Conservation (phyloP, 1,140 invertebrate species). For the Condylostylus longicornis region DNA sequence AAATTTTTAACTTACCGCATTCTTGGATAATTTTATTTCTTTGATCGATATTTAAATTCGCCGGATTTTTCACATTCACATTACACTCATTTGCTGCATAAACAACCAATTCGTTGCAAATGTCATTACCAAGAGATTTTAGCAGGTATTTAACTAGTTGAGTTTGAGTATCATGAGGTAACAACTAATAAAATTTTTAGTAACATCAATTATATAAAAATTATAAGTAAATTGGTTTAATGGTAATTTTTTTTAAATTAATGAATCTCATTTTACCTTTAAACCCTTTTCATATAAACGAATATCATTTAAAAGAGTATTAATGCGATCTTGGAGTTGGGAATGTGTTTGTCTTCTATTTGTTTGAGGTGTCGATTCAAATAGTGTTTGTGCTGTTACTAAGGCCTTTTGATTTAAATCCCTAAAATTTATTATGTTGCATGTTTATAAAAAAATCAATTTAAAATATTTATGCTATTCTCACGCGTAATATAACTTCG, state of each 20-base stretch:
- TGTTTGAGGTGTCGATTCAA: constrained; percentile 52
- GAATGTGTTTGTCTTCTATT: constrained; percentile 58
- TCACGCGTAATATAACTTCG: constrained; percentile 43
- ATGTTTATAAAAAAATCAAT: neutral
- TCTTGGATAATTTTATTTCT: constrained; percentile 52
- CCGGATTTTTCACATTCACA: constrained; percentile 37
- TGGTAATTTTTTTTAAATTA: neutral
- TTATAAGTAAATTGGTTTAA: neutral
- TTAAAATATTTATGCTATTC: constrained; percentile 2
- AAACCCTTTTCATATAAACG: constrained; percentile 75
- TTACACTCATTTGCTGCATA: constrained; percentile 51
- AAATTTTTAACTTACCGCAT: constrained; percentile 14
- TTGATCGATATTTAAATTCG: constrained; percentile 45
- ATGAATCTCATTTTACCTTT: constrained; percentile 43
- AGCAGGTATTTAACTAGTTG: constrained; percentile 66
- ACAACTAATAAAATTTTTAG: constrained; percentile 32
- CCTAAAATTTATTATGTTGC: constrained; percentile 17
- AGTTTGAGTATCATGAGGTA: constrained; percentile 40
- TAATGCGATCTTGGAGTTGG: constrained; percentile 68
- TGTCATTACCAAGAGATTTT: constrained; percentile 67
- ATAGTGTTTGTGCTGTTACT: constrained; percentile 49
- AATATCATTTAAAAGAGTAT: constrained; percentile 57
- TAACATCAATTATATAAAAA: neutral
- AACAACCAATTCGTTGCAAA: constrained; percentile 63
- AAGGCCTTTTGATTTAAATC: constrained; percentile 35